Conservation (phyloP, 1,140 invertebrate species). For the Mercenaria mercenaria region DNA sequence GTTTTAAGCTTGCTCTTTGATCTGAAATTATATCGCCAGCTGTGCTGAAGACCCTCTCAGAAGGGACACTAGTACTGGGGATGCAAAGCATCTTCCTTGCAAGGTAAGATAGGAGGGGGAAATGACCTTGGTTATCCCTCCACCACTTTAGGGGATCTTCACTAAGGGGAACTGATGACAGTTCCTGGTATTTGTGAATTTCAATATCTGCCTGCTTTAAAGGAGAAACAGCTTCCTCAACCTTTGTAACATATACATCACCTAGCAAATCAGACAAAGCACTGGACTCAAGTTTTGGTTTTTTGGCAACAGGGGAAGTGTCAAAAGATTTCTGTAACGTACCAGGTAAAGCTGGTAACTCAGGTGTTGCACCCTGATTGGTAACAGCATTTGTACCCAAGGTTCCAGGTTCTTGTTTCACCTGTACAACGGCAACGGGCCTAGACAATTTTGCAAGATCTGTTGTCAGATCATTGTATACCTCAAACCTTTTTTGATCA, state of each 20-base stretch:
- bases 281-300: neutral
- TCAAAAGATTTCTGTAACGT: neutral
- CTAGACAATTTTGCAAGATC: neutral
- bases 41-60: conserved; percentile 20
- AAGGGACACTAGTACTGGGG: conserved; percentile 17
- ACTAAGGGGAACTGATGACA: neutral
- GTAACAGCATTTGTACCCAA: neutral
- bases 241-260: neutral
- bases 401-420: neutral
- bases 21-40: conserved; percentile 35
- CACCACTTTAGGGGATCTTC: neutral
- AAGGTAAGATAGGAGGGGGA: neutral
- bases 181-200: neutral
- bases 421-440: neutral
- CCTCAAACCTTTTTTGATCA: neutral
- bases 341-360: neutral
- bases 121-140: neutral
- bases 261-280: neutral
- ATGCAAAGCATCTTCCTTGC: neutral
- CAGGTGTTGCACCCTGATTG: neutral
- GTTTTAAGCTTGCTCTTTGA: neutral
- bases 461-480: neutral
- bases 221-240: neutral
- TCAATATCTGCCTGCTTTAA: neutral
- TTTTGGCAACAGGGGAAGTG: conserved; percentile 1